Evolutionary conservation across 2,113 vertebrate species (phyloP).

Genomic region (Manacus vitellinus): DNA sequence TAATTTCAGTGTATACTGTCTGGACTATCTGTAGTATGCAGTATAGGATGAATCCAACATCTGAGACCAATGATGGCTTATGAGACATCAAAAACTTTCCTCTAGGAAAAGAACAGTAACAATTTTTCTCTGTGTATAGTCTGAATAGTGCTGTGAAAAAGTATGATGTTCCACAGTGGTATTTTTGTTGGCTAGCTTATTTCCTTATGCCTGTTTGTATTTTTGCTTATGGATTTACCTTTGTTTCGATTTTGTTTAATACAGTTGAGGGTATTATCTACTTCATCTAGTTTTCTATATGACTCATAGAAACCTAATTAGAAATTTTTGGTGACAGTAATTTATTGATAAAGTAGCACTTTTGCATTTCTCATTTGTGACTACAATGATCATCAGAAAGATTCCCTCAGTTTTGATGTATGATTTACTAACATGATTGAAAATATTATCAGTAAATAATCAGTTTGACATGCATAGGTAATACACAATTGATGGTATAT

Average conservation of each 20-base stretch:
- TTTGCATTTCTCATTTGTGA: conserved; percentile 13
- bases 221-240: not conserved
- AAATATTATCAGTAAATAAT: not conserved
- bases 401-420: not conserved
- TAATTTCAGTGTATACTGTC: not conserved
- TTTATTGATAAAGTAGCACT: not conserved
- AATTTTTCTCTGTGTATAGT: not conserved
- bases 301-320: not conserved
- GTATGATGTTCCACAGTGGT: accelerated
- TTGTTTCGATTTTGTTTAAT: not conserved
- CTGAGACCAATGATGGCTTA: not conserved
- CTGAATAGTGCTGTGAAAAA: not conserved
- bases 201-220: not conserved
- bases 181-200: not conserved
- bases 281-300: not conserved
- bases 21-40: not conserved
- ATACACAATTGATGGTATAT: not conserved
- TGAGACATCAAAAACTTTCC: not conserved
- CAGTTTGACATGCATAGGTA: not conserved
- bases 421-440: not conserved
- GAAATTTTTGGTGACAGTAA: not conserved
- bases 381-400: not conserved
- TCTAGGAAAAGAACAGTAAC: not conserved
- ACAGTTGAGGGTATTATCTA: not conserved
- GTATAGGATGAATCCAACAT: not conserved